phyloP scores from a whole-genome alignment of 2,888 invertebrate genomes.

The Cephus sareptanus region DNA sequence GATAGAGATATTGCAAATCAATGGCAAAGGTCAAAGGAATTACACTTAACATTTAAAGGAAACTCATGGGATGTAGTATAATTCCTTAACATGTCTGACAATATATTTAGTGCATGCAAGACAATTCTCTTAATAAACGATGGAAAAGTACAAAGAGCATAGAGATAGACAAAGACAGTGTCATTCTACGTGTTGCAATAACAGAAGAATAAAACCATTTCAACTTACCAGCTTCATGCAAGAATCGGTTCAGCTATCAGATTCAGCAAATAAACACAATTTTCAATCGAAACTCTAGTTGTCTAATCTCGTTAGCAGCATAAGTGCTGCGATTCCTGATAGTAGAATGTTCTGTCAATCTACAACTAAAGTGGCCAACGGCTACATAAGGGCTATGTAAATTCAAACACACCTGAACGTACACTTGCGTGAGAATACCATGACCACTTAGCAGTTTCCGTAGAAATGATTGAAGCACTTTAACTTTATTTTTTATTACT shows the following conservation, averaged over 20 bases:
- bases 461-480: not conserved
- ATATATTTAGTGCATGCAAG: not conserved
- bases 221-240: not conserved
- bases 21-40: not conserved
- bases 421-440: not conserved
- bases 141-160: not conserved
- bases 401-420: not conserved
- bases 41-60: not conserved
- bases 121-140: not conserved
- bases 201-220: not conserved
- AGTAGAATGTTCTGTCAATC: not conserved
- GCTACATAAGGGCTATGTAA: not conserved
- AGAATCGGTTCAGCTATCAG: not conserved
- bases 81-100: not conserved
- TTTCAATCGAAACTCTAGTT: not conserved
- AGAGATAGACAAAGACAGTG: not conserved
- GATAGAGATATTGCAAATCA: not conserved
- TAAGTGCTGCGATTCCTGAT: not conserved
- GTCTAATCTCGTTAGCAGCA: too few relatives aligned
- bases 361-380: not conserved
- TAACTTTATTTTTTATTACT: not conserved
- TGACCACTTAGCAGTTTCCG: not conserved
- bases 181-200: not conserved
- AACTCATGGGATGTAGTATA: not conserved
- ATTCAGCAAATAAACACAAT: not conserved